Base-by-base conservation (phyloP, 2,113 vertebrate genomes). In the Tringa solitaria region DNA sequence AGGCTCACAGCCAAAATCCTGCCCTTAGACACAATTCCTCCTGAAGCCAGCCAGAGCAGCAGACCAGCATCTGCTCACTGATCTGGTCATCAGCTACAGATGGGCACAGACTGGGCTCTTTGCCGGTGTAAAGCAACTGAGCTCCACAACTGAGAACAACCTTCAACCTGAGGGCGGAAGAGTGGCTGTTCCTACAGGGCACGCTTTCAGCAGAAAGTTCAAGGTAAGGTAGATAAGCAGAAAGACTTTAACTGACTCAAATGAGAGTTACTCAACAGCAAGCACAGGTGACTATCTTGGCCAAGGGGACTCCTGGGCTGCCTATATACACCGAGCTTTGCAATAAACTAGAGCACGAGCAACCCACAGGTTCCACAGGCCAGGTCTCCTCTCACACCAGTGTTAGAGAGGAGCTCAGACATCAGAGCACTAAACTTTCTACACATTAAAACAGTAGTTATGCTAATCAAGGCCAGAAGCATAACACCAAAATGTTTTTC, bases 1-100 rank as follows among this genome's bases (percentile, higher is more conserved):
- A 89, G 90, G 95, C 95, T 90, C 37, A 50, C 68, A 90, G 96
- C 95, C 96, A 96, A 96, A 92, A 89, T 92, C 53, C 76, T 96
- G 76, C 90, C 86, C 88, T 96, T 86, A 94, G 76, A 92, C 89
- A 95, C 83, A 78, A 84, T 81, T 94, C 53, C 53, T 90, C 65
- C 92, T 50, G 64, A 84, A 89, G 84, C 39, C 92, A 92, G 53
- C 39, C 69, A 90, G 45, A 87, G 80, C 45, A 83, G 51, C 92
- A 92, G 48, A 82, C 43, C 75, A 85, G 64, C 86, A 94, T 75
- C 92, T 95, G 89, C 77, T 87, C 72, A 51, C 28, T 1, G 7
- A 86, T 81, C 80, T 48, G 27, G 48, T 86, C 80, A 73, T 27
- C 81, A 84, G 73, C 65, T 79, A 91, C n/a, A 28, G 41, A 51